Conservation (phyloP, 2,888 invertebrate genomes). For the Agonopterix subpropinquella region DNA sequence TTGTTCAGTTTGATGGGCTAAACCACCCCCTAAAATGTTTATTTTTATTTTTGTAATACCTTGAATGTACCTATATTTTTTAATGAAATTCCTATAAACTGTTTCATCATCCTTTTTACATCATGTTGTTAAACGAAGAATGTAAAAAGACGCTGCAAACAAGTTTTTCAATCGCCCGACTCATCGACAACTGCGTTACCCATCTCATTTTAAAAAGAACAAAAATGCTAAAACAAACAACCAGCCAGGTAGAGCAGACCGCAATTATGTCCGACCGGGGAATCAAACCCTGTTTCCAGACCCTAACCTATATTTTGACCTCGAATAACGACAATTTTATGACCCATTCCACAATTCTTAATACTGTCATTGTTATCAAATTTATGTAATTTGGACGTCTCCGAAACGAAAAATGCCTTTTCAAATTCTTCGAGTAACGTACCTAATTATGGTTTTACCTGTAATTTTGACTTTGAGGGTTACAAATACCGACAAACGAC, state of each 20-base stretch:
- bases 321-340: slow-evolving; percentile 42
- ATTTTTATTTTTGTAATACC: no score
- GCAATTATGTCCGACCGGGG: slow-evolving; percentile 44
- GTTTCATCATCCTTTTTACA: no score
- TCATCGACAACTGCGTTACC: slow-evolving; percentile 34
- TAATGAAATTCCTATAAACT: neutral
- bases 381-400: slow-evolving; percentile 21
- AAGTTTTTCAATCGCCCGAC: slow-evolving; percentile 21
- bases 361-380: slow-evolving; percentile 28
- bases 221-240: slow-evolving; percentile 44
- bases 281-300: slow-evolving; percentile 29
- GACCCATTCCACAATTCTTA: slow-evolving; percentile 21
- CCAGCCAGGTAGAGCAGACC: slow-evolving; percentile 46
- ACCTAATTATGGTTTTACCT: no score
- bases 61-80: no score
- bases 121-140: neutral
- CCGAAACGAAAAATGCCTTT: neutral
- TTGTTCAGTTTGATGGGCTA: no score
- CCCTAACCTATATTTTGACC: slow-evolving; percentile 59
- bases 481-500: no score
- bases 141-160: slow-evolving; percentile 2
- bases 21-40: no score
- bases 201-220: slow-evolving; percentile 15
- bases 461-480: no score
- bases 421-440: no score